Percentiles rank a stretch among this genome's conserved stretches.
Conservation (phyloP, 2,888 invertebrate genomes). For the Gastrophysa polygoni region DNA sequence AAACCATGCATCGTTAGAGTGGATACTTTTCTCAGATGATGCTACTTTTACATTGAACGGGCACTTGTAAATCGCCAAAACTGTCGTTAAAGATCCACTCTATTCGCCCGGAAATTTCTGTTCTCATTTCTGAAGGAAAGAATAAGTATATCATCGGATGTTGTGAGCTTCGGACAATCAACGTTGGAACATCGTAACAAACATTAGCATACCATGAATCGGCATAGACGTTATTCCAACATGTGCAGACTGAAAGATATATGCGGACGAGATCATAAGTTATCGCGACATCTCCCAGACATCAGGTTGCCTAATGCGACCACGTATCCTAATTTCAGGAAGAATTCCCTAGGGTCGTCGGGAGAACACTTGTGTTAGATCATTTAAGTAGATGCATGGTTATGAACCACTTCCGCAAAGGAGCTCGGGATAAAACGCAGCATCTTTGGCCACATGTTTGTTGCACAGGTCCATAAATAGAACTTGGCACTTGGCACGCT, state of each 20-base stretch:
- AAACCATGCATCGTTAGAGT: no score
- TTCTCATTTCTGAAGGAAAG: no score
- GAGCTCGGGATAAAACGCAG: slow-evolving; percentile 27
- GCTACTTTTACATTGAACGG: no score
- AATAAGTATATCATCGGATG: no score
- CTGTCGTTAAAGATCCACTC: no score
- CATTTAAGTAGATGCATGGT: slow-evolving; percentile 31
- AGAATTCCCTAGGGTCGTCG: slow-evolving; percentile 5
- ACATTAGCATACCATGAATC: not conserved
- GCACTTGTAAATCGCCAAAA: no score
- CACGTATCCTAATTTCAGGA: slow-evolving; percentile 15
- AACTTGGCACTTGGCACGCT: slow-evolving; percentile 35
- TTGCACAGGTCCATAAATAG: slow-evolving; percentile 28
- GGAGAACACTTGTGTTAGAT: slow-evolving; percentile 34
- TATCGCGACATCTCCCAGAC: slow-evolving; percentile 13
- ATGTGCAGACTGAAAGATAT: not conserved
- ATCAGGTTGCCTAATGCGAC: slow-evolving; percentile 14
- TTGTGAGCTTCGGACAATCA: no score
- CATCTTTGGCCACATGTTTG: slow-evolving; percentile 37
- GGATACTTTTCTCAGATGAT: no score
- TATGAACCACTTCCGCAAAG: slow-evolving; percentile 44
- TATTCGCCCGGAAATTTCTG: no score
- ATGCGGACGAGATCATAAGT: not conserved
- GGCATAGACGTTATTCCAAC: not conserved
- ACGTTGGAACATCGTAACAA: no score